phyloP scores from a whole-genome alignment of 2,888 invertebrate species.

The Acronicta leporina region DNA sequence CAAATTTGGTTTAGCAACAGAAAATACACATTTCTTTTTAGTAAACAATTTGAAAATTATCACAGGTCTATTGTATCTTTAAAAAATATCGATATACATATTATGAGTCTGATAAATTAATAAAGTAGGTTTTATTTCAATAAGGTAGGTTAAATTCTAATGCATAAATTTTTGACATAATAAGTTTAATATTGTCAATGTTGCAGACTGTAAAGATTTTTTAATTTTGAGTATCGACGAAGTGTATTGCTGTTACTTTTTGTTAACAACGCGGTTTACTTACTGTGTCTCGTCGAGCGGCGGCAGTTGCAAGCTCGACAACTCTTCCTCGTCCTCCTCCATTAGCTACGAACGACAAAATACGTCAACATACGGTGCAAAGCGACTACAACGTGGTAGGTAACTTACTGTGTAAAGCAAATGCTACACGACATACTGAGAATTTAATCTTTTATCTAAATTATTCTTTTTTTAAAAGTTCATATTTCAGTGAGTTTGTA shows the following conservation, averaged over 20 bases:
- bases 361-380: slow-evolving; percentile 86
- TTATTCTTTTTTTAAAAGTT: no score
- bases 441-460: no score
- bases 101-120: no score
- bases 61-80: no score
- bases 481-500: no score
- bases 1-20: slow-evolving; percentile 16
- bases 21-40: slow-evolving; percentile 23
- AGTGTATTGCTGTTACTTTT: slow-evolving; percentile 10
- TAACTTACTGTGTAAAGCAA: slow-evolving; percentile 33
- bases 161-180: no score
- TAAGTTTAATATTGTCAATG: no score
- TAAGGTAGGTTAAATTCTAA: no score
- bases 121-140: no score
- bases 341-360: slow-evolving; percentile 80
- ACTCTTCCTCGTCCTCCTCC: slow-evolving; percentile 79
- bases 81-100: no score
- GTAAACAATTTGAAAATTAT: no score
- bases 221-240: not conserved
- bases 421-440: slow-evolving; percentile 27
- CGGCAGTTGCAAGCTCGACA: slow-evolving; percentile 76
- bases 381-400: slow-evolving; percentile 73
- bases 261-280: slow-evolving; percentile 63
- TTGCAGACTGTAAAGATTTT: no score
- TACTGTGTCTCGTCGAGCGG: slow-evolving; percentile 80